These are phyloP conservation scores for Nomada goodeniana DNA, from an alignment of 2,888 invertebrate genomes.

Conservation along the genomic window DNA sequence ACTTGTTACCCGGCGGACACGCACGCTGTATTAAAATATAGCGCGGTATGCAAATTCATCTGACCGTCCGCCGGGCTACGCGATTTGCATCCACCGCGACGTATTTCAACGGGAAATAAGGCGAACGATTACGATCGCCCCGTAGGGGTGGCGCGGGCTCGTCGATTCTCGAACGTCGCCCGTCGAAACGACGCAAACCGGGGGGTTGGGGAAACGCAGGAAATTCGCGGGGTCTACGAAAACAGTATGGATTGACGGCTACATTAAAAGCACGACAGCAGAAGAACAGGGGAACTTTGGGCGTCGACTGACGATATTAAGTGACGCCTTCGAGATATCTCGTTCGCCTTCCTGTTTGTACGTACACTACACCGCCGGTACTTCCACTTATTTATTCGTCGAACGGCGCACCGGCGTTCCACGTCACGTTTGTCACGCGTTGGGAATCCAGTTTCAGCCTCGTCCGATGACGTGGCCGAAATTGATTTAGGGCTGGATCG, in stretches of 20 bases:
- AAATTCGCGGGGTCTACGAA: conserved; percentile 11
- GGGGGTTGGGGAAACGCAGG: neutral
- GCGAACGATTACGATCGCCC: conserved; percentile 31
- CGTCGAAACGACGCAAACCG: neutral
- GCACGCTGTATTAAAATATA: conserved; percentile 75
- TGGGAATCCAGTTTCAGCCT: conserved; percentile 19
- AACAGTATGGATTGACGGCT: conserved; percentile 62
- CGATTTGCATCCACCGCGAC: conserved; percentile 52
- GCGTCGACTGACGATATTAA: conserved; percentile 56
- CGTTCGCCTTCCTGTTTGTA: conserved; percentile 39
- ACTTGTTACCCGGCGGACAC: conserved; percentile 70
- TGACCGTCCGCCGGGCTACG: conserved; percentile 56
- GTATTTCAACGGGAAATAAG: conserved; percentile 3
- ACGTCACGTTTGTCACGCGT: conserved; percentile 26
- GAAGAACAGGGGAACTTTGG: conserved; percentile 52
- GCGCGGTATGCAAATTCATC: conserved; percentile 79
- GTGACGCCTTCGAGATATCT: conserved; percentile 61
- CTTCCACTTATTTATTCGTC: conserved; percentile 51
- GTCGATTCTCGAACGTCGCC: neutral
- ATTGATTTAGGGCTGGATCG: conserved; percentile 18
- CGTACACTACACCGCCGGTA: neutral
- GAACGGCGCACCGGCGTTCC: conserved; percentile 6
- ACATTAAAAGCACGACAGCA: conserved; percentile 64
- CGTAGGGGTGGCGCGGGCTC: neutral
- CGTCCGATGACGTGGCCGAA: conserved; percentile 9